These are phyloP conservation scores for Caenorhabditis sp. DNA, from an alignment of 2,888 invertebrate genomes.

Conservation along the genomic window DNA sequence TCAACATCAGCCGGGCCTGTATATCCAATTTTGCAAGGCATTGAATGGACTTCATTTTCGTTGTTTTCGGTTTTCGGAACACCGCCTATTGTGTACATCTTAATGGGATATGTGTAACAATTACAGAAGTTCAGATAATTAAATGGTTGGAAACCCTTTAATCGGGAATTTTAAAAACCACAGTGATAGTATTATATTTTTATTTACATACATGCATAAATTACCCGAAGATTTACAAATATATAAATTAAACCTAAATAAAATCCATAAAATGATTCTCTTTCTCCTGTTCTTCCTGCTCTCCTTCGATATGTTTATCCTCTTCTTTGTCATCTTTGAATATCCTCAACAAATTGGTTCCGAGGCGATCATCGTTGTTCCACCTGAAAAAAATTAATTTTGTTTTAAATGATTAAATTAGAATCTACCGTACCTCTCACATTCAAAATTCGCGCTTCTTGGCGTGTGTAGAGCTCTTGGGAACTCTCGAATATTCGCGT, in stretches of 20 bases:
- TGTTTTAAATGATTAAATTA: background rate
- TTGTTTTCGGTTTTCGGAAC: constrained; percentile 10
- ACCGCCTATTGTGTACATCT: constrained; percentile 26
- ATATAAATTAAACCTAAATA: no score
- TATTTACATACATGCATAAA: no score
- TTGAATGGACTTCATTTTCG: constrained; percentile 43
- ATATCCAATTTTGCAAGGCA: constrained; percentile 57
- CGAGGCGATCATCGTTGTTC: constrained; percentile 26
- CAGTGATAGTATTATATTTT: no score
- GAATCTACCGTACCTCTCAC: constrained; percentile 13
- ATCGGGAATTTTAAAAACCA: no score
- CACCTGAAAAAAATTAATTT: constrained; percentile 4
- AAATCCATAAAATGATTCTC: constrained; percentile 25
- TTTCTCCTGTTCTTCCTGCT: background rate
- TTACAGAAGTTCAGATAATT: no score
- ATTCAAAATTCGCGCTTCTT: constrained; percentile 18
- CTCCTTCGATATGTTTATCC: background rate
- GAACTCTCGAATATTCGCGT: constrained; percentile 15
- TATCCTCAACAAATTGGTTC: constrained; percentile 13
- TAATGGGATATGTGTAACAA: background rate
- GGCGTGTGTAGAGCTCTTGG: constrained; percentile 16
- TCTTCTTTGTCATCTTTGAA: constrained; percentile 14
- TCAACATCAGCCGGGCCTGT: constrained; percentile 53
- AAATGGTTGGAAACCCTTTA: background rate
- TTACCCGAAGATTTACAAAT: no score